Evolutionary conservation across 2,113 vertebrate species (phyloP).

Genomic region (Pavo muticus): DNA sequence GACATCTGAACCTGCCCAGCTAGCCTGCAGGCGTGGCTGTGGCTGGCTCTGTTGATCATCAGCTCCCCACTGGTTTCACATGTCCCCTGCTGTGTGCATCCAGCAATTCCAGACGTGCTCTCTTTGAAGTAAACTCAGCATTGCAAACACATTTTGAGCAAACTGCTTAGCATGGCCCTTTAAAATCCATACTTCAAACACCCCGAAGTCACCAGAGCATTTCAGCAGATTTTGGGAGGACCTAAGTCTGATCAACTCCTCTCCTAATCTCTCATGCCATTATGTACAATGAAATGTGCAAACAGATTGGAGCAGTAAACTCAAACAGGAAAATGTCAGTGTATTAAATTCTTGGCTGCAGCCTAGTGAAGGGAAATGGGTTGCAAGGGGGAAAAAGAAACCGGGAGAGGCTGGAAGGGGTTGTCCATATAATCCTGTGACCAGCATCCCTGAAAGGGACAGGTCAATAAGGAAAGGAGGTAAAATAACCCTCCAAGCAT

Average conservation of each 20-base stretch:
- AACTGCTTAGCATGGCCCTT: neutral
- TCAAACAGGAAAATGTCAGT: neutral
- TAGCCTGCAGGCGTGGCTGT: fast-evolving
- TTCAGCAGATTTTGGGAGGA: neutral
- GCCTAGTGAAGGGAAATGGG: neutral
- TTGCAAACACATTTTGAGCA: neutral
- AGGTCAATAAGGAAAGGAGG: neutral
- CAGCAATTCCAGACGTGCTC: neutral
- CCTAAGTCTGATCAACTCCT: neutral
- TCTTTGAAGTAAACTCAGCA: neutral
- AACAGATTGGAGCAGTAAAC: neutral
- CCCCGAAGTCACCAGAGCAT: fast-evolving
- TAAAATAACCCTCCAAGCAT: fast-evolving
- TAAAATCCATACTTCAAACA: neutral
- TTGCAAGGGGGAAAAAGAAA: neutral
- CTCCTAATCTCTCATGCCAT: neutral
- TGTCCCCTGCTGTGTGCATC: neutral
- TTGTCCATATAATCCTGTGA: neutral
- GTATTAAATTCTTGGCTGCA: neutral
- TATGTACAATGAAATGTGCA: neutral
- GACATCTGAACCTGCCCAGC: neutral
- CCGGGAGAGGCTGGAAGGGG: neutral
- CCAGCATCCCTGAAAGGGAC: neutral
- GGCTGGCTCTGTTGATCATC: neutral
- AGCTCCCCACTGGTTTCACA: neutral